phyloP scores from a whole-genome alignment of 2,888 invertebrate species.

The Siphonodentalium dalli region DNA sequence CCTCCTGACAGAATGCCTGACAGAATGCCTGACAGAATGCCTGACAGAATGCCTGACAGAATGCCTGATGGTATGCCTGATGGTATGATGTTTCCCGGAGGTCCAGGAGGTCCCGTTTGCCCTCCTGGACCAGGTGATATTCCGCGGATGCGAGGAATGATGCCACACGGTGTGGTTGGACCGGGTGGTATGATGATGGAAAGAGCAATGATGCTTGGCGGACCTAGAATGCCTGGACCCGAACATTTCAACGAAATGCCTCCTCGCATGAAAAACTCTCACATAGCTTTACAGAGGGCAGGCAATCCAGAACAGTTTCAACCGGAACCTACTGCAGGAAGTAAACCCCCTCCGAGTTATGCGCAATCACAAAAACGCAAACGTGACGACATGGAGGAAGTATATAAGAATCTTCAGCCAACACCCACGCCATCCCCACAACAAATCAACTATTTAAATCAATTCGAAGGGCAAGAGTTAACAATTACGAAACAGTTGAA shows the following conservation, averaged over 20 bases:
- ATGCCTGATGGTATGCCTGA: slow-evolving; percentile 2
- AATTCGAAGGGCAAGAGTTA: slow-evolving; percentile 94
- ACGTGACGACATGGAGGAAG: slow-evolving; percentile 72
- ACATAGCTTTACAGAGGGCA: slow-evolving; percentile 54
- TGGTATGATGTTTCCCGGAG: slow-evolving; percentile 10
- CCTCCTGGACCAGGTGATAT: slow-evolving; percentile 28
- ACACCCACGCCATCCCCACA: slow-evolving; percentile 96
- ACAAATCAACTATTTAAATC: slow-evolving; percentile 93
- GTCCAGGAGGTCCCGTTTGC: slow-evolving; percentile 8
- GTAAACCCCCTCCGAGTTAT: slow-evolving; percentile 63
- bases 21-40: too few species aligned
- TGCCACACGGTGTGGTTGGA: slow-evolving; percentile 27
- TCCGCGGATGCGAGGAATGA: slow-evolving; percentile 34
- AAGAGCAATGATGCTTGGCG: background rate
- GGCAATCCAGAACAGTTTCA: slow-evolving; percentile 62
- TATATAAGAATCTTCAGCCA: slow-evolving; percentile 72
- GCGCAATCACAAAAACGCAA: slow-evolving; percentile 61
- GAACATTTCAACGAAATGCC: slow-evolving; percentile 7
- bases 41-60: too few species aligned
- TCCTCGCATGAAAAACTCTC: slow-evolving; percentile 36
- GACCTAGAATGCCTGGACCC: slow-evolving; percentile 2
- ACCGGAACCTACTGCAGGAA: slow-evolving; percentile 42
- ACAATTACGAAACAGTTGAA: slow-evolving; percentile 96
- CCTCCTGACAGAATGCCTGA: too few species aligned
- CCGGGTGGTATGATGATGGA: slow-evolving; percentile 16